These are phyloP conservation scores for Chrysolophus pictus DNA, from an alignment of 2,797 vertebrate genomes.

Conservation along the genomic window DNA sequence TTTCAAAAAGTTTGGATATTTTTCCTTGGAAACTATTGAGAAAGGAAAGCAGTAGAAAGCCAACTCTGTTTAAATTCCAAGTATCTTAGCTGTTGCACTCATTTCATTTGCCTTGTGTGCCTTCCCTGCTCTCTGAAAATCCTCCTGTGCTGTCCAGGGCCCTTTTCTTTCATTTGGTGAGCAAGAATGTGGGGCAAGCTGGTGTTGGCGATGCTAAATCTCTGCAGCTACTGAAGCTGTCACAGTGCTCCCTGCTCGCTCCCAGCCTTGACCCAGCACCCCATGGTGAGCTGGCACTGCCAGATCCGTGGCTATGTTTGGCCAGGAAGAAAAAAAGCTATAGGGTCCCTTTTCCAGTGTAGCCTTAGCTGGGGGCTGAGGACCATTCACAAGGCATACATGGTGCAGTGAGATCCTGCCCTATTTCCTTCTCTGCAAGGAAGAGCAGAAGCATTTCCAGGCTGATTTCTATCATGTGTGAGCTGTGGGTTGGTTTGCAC, in stretches of 20 bases:
- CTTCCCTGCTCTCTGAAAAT: neutral
- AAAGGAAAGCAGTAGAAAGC: neutral
- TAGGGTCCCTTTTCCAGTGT: neutral
- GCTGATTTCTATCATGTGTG: neutral
- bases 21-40: neutral
- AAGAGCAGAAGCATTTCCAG: neutral
- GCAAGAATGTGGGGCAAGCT: neutral
- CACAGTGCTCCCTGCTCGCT: neutral
- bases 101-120: neutral
- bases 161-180: neutral
- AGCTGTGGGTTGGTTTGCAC: neutral
- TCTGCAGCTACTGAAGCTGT: rapidly evolving
- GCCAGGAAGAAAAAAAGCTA: neutral
- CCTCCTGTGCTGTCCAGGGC: neutral
- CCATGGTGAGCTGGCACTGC: neutral
- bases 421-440: neutral
- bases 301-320: neutral
- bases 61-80: neutral
- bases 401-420: rapidly evolving
- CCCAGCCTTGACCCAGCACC: rapidly evolving
- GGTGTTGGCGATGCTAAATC: neutral
- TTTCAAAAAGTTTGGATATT: neutral
- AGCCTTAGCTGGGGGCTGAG: neutral
- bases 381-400: rapidly evolving
- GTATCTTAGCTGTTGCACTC: neutral